Conservation (phyloP, 2,797 vertebrate genomes). For the Pipistrellus pipistrellus region DNA sequence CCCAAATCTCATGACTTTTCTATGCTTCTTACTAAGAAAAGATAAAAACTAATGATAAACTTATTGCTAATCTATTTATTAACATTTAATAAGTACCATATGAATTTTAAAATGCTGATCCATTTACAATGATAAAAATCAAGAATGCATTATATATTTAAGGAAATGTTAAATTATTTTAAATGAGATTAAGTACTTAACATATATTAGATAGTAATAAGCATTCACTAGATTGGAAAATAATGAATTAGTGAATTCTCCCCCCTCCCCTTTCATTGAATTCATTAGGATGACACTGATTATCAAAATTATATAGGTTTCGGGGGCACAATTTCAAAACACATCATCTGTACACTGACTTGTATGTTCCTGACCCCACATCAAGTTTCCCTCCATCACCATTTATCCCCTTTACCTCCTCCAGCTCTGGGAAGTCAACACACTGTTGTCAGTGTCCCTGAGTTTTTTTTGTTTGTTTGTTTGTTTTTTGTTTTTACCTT, state of each 20-base stretch:
- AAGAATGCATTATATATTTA: not conserved
- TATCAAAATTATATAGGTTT: not conserved
- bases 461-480: too few species aligned
- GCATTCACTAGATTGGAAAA: conserved; percentile 1
- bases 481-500: not conserved
- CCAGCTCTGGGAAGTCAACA: not conserved
- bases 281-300: not conserved
- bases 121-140: not conserved
- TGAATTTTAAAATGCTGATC: not conserved
- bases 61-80: not conserved
- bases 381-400: not conserved
- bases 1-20: not conserved
- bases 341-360: not conserved
- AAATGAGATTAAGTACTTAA: not conserved
- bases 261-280: not conserved
- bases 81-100: not conserved
- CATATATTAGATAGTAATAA: not conserved
- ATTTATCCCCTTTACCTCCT: not conserved
- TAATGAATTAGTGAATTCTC: not conserved
- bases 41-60: not conserved
- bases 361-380: not conserved
- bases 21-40: not conserved
- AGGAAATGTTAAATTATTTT: conserved; percentile 40
- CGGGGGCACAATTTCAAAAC: not conserved
- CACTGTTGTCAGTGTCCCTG: not conserved